phyloP scores from a whole-genome alignment of 1,140 invertebrate genomes.

The Matsumurasca onukii region DNA sequence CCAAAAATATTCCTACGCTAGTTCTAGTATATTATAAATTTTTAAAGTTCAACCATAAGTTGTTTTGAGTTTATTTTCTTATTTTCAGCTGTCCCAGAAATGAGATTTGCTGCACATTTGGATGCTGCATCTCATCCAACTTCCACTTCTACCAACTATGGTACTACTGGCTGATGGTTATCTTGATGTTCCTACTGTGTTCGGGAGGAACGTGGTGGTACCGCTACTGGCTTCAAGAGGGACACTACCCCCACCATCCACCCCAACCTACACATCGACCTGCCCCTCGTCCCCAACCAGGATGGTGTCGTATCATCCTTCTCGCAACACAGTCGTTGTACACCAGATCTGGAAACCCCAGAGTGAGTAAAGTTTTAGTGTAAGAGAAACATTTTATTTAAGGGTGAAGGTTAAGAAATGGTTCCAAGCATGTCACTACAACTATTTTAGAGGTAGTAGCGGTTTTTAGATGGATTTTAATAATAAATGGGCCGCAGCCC shows the following conservation, averaged over 20 bases:
- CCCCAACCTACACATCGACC: constrained; percentile 46
- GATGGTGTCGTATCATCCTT: constrained; percentile 50
- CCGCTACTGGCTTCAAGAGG: constrained; percentile 52
- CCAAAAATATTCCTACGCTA: too few species aligned
- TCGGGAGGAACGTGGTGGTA: constrained; percentile 57
- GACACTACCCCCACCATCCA: constrained; percentile 44
- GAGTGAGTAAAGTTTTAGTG: constrained; percentile 22
- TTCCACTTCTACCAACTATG: constrained; percentile 56
- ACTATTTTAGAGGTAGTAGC: neutral
- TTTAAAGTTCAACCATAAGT: too few species aligned
- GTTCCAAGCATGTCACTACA: neutral
- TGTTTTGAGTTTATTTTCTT: too few species aligned
- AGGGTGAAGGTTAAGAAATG: too few species aligned
- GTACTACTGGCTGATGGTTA: constrained; percentile 55
- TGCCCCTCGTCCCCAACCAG: constrained; percentile 46
- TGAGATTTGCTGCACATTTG: constrained; percentile 55
- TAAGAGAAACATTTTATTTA: too few species aligned
- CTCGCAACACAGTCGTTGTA: constrained; percentile 51
- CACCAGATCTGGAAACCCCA: constrained; percentile 53
- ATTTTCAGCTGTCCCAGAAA: constrained; percentile 51
- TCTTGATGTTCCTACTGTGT: constrained; percentile 56
- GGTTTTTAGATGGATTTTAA: neutral
- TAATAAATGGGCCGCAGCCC: too few species aligned
- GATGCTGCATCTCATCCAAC: constrained; percentile 53
- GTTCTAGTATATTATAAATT: too few species aligned